Base-by-base conservation (phyloP, 2,888 invertebrate species). In the Aphodius sticticus region DNA sequence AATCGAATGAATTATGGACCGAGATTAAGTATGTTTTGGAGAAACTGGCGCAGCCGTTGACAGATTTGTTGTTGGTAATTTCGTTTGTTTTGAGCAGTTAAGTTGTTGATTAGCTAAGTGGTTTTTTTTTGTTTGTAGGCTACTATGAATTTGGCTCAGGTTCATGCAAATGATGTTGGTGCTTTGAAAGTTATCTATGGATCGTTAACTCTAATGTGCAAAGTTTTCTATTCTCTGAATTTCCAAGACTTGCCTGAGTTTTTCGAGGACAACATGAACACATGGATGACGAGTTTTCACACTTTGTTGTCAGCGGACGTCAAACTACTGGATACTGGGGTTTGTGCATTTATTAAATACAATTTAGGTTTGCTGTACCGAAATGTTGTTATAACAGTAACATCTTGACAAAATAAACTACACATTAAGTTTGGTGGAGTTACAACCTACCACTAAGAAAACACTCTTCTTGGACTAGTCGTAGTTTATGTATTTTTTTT, bases 191-290 rank as follows among this genome's bases (percentile, higher is more conserved):
- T 97, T 5, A 96, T 99, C 83, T 98, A 97, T 86, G 95, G 95
- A 78, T 98, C 98, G 0, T 90, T 99, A 69, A 93, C 96, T 26
- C 91, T 98, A 36, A 95, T 98, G 79, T 95, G 96, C 86, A 98
- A 99, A 90, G 96, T 99, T 76, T 99, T 99, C 91, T 97, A 97
- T 89, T 99, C 99, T 0, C 92, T 99, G 16, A 99, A 99, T 89
- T 96, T 95, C 83, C 99, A 99, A 92, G 99, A 99, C 89, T 90
- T 99, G 84, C 99, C 99, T 0, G 99, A 99, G 90, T 99, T 97
- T 91, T 99, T 99, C 88, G 99, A 99, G 89, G 99, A 99, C 88
- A 98, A 99, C 88, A 98, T 99, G 95, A 91, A 91, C 26, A 92
- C 92, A 0, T 99, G 99, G 99, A 99, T 99, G 98, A 92, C 93